These are phyloP conservation scores for Parnassius apollo DNA, from an alignment of 2,888 invertebrate genomes.

Conservation along the genomic window DNA sequence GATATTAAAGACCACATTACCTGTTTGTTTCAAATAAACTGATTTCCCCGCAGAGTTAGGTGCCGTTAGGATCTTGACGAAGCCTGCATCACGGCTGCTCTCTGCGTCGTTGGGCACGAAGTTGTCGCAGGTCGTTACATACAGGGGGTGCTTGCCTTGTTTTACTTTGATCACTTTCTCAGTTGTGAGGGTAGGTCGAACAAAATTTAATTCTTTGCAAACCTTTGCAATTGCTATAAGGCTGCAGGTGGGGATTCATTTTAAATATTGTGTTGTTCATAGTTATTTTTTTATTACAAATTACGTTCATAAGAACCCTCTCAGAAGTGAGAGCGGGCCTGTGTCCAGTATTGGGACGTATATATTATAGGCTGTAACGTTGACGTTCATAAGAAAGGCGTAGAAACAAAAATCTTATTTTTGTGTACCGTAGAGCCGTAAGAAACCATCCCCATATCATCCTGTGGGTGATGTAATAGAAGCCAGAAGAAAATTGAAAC, in stretches of 20 bases:
- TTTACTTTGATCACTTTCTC: slow-evolving; percentile 81
- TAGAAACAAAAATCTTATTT: too few relatives aligned
- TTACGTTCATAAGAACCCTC: too few relatives aligned
- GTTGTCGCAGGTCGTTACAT: slow-evolving; percentile 83
- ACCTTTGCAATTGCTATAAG: slow-evolving; percentile 84
- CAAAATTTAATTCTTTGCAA: slow-evolving; percentile 84
- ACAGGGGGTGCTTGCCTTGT: slow-evolving; percentile 89
- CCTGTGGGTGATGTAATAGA: too few relatives aligned
- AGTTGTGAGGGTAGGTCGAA: slow-evolving; percentile 82
- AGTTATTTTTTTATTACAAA: too few relatives aligned
- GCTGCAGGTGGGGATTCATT: slow-evolving; percentile 54
- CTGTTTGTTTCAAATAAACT: slow-evolving; percentile 91
- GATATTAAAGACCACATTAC: slow-evolving; percentile 34
- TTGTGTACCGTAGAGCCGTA: too few relatives aligned
- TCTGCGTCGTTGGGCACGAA: slow-evolving; percentile 88
- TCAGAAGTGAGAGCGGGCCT: too few relatives aligned
- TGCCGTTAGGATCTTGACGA: slow-evolving; percentile 91
- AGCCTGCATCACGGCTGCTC: slow-evolving; percentile 78
- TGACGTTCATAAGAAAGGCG: too few relatives aligned
- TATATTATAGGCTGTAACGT: too few relatives aligned
- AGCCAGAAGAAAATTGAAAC: too few relatives aligned
- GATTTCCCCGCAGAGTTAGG: slow-evolving; percentile 97
- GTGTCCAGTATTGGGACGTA: too few relatives aligned
- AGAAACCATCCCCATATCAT: too few relatives aligned
- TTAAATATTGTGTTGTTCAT: too few relatives aligned